Evolutionary conservation across 1,140 invertebrate genomes (phyloP), one percentile per base, ranked within the genome.

Genomic region (Oppia nitens): DNA sequence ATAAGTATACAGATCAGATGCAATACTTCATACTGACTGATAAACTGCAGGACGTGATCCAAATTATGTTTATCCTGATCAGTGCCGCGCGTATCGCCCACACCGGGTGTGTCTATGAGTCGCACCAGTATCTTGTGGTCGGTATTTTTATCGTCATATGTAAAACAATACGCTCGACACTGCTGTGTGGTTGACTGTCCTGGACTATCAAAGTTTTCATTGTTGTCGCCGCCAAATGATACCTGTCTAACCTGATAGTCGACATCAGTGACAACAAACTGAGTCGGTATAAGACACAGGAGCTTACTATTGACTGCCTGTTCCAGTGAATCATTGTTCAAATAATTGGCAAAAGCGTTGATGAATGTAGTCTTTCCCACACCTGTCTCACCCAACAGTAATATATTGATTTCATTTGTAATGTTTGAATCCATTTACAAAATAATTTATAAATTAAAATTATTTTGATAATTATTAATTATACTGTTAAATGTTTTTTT

Each of bases 41-140:
- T 23, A 29, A 45, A 52, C 12, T 27, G 26, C 0, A 68, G 40
- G 25, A 70, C 69, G 3, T 55, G 47, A 17, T 63, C 55, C 27
- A 68, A 66, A 52, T 69, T 70, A 45, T 53, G 55, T 32, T 64
- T 61, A 27, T 69, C 68, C 49, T 67, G 57, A 1, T 62, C 59
- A 2, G 62, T 24, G 2, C 68, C 68, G 6, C 66, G 60, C 4
- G 61, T 58, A 32, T 69, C 67, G 1, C 68, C 68, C 29, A 69
- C 64, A 28, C 68, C 63, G 2, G 63, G 63, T n/a, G 64, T 66
- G 49, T 64, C 63, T 50, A 64, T 64, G 2, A 64, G 6, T 12
- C 63, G 63, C n/a, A 60, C 3, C 17, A 49, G n/a, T n/a, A n/a
- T n/a, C n/a, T n/a, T n/a, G n/a, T n/a, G n/a, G n/a, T n/a, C 29